Conservation (phyloP, 2,888 invertebrate species). For the Helleia helle region DNA sequence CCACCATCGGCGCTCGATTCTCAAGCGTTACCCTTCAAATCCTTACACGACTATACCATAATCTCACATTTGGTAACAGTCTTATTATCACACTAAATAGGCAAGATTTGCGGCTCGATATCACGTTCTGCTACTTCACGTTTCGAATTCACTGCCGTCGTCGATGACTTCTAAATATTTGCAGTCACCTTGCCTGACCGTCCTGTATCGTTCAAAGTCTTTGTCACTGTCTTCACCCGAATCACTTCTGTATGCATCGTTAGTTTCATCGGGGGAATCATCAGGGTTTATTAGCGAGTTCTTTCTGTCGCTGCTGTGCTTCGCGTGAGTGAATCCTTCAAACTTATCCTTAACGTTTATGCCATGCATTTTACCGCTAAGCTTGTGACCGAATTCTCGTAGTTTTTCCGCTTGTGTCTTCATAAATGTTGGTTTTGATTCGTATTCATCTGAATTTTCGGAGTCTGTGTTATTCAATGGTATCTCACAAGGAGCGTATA, state of each 20-base stretch:
- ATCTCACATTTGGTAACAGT: neutral
- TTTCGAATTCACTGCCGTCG: slow-evolving; percentile 50
- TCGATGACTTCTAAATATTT: slow-evolving; percentile 60
- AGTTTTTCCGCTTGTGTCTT: slow-evolving; percentile 40
- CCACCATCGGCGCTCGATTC: neutral
- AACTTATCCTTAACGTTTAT: slow-evolving; percentile 43
- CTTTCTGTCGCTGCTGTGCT: slow-evolving; percentile 30
- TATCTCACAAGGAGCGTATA: slow-evolving; percentile 57
- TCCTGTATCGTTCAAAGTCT: slow-evolving; percentile 30
- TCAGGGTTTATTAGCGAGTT: slow-evolving; percentile 33
- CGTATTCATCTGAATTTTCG: slow-evolving; percentile 31
- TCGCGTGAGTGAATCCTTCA: slow-evolving; percentile 35
- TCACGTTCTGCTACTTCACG: neutral
- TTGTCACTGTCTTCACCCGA: slow-evolving; percentile 36
- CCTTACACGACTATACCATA: neutral
- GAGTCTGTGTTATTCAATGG: slow-evolving; percentile 43
- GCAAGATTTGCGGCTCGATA: slow-evolving; percentile 6
- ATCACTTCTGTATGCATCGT: slow-evolving; percentile 39
- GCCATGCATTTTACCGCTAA: slow-evolving; percentile 49
- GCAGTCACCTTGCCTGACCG: slow-evolving; percentile 41
- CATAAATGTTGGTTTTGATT: slow-evolving; percentile 25
- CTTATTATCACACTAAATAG: neutral
- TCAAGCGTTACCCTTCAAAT: neutral
- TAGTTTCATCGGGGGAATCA: slow-evolving; percentile 24
- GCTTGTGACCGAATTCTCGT: slow-evolving; percentile 38